Conservation (phyloP, 2,113 vertebrate species). For the Dicerorhinus sumatrensis region DNA sequence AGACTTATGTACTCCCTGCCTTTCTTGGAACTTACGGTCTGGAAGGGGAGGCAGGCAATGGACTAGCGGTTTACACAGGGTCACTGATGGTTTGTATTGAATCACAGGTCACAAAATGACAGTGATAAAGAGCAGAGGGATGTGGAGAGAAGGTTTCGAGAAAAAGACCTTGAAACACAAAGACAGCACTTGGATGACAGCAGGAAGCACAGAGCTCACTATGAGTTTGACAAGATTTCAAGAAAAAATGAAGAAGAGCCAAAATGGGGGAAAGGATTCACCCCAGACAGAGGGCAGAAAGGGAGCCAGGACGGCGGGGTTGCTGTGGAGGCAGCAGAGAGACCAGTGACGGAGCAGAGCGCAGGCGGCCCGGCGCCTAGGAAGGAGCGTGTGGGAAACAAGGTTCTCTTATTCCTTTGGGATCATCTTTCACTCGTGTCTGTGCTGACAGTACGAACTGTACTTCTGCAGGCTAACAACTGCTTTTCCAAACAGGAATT, state of each 20-base stretch:
- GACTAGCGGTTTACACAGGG: not conserved
- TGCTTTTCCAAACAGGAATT: constrained; percentile 42
- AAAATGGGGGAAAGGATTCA: constrained; percentile 95
- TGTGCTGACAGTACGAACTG: constrained; percentile 59
- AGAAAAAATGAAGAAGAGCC: constrained; percentile 94
- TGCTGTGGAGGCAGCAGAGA: constrained; percentile 91
- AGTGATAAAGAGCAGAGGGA: constrained; percentile 94
- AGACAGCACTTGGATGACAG: constrained; percentile 91
- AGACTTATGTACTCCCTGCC: not conserved
- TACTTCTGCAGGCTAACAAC: constrained; percentile 67
- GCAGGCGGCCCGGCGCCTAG: constrained; percentile 90
- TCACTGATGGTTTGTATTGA: constrained; percentile 51
- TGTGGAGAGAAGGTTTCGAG: constrained; percentile 91
- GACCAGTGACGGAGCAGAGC: constrained; percentile 93
- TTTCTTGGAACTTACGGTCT: not conserved
- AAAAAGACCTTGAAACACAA: constrained; percentile 91
- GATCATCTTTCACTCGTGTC: constrained; percentile 83
- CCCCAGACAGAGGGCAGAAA: constrained; percentile 93
- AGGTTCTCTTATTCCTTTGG: constrained; percentile 90
- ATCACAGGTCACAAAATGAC: constrained; percentile 91
- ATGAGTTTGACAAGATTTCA: constrained; percentile 93
- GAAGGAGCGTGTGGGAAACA: constrained; percentile 95
- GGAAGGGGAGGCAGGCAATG: not conserved
- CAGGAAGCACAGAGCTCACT: constrained; percentile 93
- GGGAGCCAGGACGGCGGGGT: constrained; percentile 91